phyloP scores from a whole-genome alignment of 2,113 vertebrate species.

The Cnemophilus loriae region DNA sequence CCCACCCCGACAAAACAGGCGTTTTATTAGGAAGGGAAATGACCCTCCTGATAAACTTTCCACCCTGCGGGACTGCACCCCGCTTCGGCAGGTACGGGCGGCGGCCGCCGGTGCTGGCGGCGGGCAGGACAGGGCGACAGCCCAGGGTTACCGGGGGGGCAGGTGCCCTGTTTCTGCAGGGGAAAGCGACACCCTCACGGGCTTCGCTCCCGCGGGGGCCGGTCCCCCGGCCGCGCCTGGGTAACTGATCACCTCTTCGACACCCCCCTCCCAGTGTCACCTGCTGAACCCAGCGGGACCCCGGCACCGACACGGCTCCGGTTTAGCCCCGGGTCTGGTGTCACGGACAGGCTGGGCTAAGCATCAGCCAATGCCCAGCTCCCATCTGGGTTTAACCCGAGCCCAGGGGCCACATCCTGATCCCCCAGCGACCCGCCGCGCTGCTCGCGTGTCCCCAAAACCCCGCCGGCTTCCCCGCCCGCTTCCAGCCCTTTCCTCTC shows the following conservation, averaged over 20 bases:
- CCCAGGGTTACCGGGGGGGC: constrained; percentile 48
- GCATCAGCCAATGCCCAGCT: background rate
- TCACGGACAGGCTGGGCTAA: background rate
- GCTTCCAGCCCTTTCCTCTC: background rate
- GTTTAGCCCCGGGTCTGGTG: background rate
- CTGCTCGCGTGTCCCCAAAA: background rate
- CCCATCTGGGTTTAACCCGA: background rate
- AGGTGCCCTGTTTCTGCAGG: constrained; percentile 35
- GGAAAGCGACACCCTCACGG: constrained; percentile 3
- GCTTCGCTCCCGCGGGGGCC: background rate
- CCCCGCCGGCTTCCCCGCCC: background rate
- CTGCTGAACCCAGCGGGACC: background rate
- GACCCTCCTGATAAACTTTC: background rate
- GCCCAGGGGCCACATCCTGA: background rate
- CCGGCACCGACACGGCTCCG: background rate
- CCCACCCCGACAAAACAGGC: background rate
- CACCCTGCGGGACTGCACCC: background rate
- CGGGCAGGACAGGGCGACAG: background rate
- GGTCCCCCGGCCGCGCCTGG: background rate
- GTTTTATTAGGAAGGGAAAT: background rate
- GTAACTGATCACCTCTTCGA: background rate
- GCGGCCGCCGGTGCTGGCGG: constrained; percentile 12
- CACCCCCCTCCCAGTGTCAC: background rate
- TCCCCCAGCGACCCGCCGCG: background rate
- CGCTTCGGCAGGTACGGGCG: background rate